These are phyloP conservation scores for Calcarius lapponicus DNA, from an alignment of 2,797 vertebrate species.

Conservation along the genomic window DNA sequence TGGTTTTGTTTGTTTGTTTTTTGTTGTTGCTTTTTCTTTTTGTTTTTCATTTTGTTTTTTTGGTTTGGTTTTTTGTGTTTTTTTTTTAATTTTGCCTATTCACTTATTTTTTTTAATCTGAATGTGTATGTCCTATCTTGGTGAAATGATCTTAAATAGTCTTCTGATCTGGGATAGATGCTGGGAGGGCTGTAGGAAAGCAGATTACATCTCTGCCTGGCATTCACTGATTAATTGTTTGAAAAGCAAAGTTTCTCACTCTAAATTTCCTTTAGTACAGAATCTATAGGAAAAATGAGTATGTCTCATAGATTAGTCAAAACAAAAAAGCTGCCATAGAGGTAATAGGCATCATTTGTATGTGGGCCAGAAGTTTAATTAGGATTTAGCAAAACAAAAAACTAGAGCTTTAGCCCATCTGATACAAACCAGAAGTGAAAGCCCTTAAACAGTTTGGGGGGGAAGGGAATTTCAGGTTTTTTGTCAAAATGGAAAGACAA, in stretches of 20 bases:
- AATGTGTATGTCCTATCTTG: not conserved
- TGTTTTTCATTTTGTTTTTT: not conserved
- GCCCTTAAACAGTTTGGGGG: not conserved
- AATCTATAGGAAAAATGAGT: not conserved
- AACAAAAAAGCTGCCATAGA: not conserved
- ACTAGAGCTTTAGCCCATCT: not conserved
- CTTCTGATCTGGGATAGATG: not conserved
- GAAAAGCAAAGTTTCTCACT: constrained; percentile 14
- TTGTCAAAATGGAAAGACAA: not conserved
- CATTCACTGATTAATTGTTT: not conserved
- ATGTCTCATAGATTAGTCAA: not conserved
- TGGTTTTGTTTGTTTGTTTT: too few species aligned
- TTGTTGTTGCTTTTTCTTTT: too few species aligned
- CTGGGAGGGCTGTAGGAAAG: not conserved
- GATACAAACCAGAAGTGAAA: constrained; percentile 24
- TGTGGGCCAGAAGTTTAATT: constrained; percentile 16
- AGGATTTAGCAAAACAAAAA: constrained; percentile 16
- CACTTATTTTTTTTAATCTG: not conserved
- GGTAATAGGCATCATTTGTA: not conserved
- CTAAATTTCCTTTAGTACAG: constrained; percentile 2
- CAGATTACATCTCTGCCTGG: not conserved
- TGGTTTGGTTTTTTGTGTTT: too few species aligned
- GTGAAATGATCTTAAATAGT: not conserved
- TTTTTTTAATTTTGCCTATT: not conserved
- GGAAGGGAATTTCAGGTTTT: not conserved